Evolutionary conservation across 2,797 vertebrate genomes (phyloP).

Genomic region (Orestias chungarensis): DNA sequence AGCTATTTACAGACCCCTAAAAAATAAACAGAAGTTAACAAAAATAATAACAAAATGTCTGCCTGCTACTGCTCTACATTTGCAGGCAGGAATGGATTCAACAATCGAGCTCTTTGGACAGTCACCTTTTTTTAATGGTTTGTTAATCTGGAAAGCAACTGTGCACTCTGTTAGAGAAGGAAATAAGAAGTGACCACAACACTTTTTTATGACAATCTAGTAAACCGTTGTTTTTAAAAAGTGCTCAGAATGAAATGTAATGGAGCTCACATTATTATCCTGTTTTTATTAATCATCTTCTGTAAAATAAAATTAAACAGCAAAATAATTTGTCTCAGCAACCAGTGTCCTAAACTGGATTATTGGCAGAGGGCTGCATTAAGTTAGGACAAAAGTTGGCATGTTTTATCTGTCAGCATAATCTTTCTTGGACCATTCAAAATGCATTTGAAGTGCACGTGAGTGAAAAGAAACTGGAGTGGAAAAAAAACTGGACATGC

Average conservation of each 20-base stretch:
- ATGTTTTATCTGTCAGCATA: constrained; percentile 31
- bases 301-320: background rate
- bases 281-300: background rate
- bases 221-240: background rate
- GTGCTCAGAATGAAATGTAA: background rate
- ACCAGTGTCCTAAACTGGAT: constrained; percentile 20
- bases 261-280: background rate
- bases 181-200: constrained; percentile 4
- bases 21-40: constrained; percentile 7
- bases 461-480: constrained; percentile 31
- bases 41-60: constrained; percentile 23
- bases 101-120: constrained; percentile 6
- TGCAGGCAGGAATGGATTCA: background rate
- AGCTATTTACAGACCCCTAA: constrained; percentile 5
- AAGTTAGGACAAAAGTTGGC: constrained; percentile 28
- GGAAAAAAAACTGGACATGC: constrained; percentile 13
- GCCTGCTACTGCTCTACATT: constrained; percentile 9
- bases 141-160: constrained; percentile 5
- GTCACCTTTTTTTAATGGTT: constrained; percentile 21
- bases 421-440: constrained; percentile 43
- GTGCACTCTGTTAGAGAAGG: background rate
- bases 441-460: background rate
- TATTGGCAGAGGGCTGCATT: constrained; percentile 19
- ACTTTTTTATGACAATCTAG: background rate
- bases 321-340: constrained; percentile 7